Evolutionary conservation across 2,113 vertebrate species (phyloP), one percentile per base, ranked within the genome.

Genomic region (Sander vitreus): DNA sequence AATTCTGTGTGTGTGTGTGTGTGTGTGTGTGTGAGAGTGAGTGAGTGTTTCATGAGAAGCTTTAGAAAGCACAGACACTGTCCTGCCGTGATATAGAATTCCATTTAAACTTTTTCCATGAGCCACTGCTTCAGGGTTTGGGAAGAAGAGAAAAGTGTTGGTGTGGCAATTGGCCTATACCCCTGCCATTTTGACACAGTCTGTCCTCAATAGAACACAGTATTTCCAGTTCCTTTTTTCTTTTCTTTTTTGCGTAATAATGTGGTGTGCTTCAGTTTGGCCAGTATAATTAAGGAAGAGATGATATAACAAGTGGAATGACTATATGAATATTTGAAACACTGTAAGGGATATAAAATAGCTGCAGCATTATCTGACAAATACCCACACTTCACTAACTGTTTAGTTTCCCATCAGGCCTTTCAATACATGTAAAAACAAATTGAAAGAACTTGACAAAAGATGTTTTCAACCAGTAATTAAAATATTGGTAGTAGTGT

Each of bases 61-160:
- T 72, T 80, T 48, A 63, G n/a, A 85, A 76, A 65, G 39, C 25
- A 64, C 67, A 85, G 72, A 73, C 74, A 72, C 72, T 79, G 81
- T 85, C 74, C 75, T 75, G 47, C 33, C 45, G 66, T 87, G 76
- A 89, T 85, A 73, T 84, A 66, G 43, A 87, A 90, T 87, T 91
- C 68, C 57, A 62, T 91, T 80, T 80, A 76, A 90, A 81, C 80
- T 81, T 75, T 77, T 33, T 66, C 51, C 62, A 89, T 39, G 80
- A 79, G 70, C 84, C 73, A 74, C 36, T 36, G 80, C 80, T 58
- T 48, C 51, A 78, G 73, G 69, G 47, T 55, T n/a, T 60, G 12
- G 36, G 43, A 6, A 68, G 57, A 76, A 50, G 59, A 80, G 54
- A 65, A 67, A 81, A 68, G 47, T 25, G 67, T 60, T 70, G 33